phyloP scores from a whole-genome alignment of 2,113 vertebrate species.

The Myiozetetes cayanensis region DNA sequence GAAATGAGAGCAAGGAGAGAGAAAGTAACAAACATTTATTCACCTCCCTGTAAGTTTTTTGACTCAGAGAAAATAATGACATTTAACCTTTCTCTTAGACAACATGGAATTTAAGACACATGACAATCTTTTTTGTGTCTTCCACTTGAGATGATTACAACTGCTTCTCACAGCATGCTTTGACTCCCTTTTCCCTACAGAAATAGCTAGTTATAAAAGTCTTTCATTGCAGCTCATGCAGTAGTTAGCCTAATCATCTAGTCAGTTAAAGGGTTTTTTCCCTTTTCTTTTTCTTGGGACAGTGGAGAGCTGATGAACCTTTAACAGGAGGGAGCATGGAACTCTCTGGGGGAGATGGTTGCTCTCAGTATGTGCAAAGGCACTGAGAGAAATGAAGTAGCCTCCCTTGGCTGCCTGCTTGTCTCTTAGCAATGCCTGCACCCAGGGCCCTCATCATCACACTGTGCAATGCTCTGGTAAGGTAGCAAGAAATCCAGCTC shows the following conservation, averaged over 20 bases:
- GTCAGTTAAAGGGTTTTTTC: neutral
- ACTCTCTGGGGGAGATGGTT: neutral
- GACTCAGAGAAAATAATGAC: conserved; percentile 26
- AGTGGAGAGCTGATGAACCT: neutral
- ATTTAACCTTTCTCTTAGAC: conserved; percentile 17
- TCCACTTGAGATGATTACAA: neutral
- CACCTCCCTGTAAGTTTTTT: neutral
- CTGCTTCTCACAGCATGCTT: neutral
- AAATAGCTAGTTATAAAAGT: neutral
- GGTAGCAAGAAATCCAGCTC: neutral
- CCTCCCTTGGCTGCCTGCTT: neutral
- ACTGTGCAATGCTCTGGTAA: accelerated
- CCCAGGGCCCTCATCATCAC: neutral
- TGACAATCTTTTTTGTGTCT: neutral
- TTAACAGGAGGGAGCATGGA: neutral
- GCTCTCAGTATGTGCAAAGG: neutral
- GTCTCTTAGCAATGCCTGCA: accelerated
- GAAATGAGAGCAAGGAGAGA: conserved; percentile 36
- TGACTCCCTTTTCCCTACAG: neutral
- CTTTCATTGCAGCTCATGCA: neutral
- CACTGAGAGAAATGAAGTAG: neutral
- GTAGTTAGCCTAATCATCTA: neutral
- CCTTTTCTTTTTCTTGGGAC: neutral
- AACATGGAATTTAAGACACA: neutral
- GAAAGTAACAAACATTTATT: conserved; percentile 38